These are phyloP conservation scores for Desmodus rotundus DNA, from an alignment of 2,113 vertebrate genomes.

Conservation along the genomic window DNA sequence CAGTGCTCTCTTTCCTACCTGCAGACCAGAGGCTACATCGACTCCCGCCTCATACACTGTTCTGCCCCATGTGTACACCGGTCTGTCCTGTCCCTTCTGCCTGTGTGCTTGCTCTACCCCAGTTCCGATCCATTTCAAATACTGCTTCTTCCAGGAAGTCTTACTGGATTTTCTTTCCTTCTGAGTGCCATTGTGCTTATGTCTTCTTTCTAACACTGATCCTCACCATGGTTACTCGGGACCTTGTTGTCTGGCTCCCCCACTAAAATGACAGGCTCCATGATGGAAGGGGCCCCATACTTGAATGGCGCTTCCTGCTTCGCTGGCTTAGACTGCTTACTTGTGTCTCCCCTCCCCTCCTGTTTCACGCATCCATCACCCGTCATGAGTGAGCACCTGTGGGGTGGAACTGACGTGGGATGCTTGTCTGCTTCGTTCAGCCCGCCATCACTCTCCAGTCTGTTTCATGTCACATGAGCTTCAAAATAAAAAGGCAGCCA, in stretches of 20 bases:
- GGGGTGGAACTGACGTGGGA: neutral
- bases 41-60: rapidly evolving
- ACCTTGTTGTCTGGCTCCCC: neutral
- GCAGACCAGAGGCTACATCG: neutral
- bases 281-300: neutral
- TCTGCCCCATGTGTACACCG: rapidly evolving
- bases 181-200: rapidly evolving
- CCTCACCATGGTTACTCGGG: neutral
- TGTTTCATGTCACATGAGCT: neutral
- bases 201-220: neutral
- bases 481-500: neutral
- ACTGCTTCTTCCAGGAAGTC: neutral
- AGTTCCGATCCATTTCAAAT: neutral
- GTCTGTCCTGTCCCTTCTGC: neutral
- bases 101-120: neutral
- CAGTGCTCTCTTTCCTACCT: neutral
- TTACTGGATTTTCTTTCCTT: neutral
- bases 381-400: rapidly evolving
- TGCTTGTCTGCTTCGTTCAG: neutral
- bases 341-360: neutral
- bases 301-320: neutral
- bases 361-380: too few species aligned
- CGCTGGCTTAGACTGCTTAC: neutral
- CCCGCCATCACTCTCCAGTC: neutral
- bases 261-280: rapidly evolving